Base-by-base conservation (phyloP, 1,140 invertebrate genomes). In the Drosophila novamexicana region DNA sequence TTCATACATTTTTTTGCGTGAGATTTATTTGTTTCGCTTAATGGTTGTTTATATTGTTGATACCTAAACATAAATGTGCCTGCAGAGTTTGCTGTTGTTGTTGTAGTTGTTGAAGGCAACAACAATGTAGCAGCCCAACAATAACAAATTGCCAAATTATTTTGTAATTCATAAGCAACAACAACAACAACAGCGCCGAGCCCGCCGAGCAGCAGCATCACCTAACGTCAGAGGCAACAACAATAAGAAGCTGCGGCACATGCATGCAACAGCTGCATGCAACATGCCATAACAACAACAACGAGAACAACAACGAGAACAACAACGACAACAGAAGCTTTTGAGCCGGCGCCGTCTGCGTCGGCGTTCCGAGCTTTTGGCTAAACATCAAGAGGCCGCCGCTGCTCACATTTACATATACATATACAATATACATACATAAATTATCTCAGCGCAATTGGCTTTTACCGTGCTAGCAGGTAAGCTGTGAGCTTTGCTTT, bases 251-350 rank as follows among this genome's bases (percentile, higher is more conserved):
- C 36, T 54, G 12, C 56, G 37, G 56, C 58, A 54, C 16, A 70
- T 61, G 47, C 75, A 81, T 86, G 67, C 82, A 85, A 79, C 81
- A 85, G 82, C 75, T 81, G 82, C 78, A 58, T 18, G 18, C 18
- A 18, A 18, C 18, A 18, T n/a, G 36, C 40, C 59, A 42, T 40
- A 70, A 49, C n/a, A 61, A 39, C 22, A 81, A 66, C 62, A 47
- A 62, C 32, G 50, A 53, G 14, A 39, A 64, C 32, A 44, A 59
- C 37, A 34, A 18, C 37, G 22, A 16, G 36, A 54, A 40, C 54
- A 22, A 10, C 16, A 39, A 14, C 12, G 22, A 22, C 1, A 22
- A 18, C 36, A 52, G 71, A 71, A 75, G 81, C 78, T 81, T 37
- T 42, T 9, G 64, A 64, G 53, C 54, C 53, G 59, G 57, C 56